Percentiles rank a stretch among this genome's conserved stretches.
phyloP scores from a whole-genome alignment of 1,140 invertebrate genomes.

The Globodera rostochiensis region DNA sequence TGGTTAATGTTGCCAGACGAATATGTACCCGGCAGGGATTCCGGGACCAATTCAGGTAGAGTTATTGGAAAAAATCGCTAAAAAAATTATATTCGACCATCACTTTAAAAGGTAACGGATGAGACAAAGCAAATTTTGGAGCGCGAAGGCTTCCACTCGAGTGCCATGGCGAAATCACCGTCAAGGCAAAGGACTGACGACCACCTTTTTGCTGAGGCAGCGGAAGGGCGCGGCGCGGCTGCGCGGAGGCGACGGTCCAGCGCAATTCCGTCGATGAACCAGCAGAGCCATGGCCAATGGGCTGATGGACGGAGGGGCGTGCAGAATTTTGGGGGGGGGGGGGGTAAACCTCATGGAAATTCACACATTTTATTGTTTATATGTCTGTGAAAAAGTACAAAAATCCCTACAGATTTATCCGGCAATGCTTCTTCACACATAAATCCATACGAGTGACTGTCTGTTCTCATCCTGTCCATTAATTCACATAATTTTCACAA shows the following conservation, averaged over 20 bases:
- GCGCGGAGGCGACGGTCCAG: not conserved
- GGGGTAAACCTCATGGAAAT: no score
- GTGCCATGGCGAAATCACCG: conserved; percentile 62
- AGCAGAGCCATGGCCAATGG: not conserved
- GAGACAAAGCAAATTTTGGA: conserved; percentile 61
- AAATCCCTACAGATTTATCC: no score
- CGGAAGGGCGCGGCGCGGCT: not conserved
- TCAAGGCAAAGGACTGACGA: conserved; percentile 61
- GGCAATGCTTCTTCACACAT: no score
- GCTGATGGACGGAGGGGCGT: not conserved
- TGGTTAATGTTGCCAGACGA: conserved; percentile 79
- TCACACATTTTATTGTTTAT: no score
- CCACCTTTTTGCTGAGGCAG: conserved; percentile 35
- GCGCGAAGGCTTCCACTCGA: conserved; percentile 62
- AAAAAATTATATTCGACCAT: conserved; percentile 16
- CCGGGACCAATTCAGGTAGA: conserved; percentile 53
- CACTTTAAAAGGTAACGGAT: conserved; percentile 74
- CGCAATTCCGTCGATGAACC: not conserved
- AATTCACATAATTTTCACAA: no score
- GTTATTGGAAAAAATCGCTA: not conserved
- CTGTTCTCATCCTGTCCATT: no score
- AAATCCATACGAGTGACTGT: no score
- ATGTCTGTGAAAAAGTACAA: no score
- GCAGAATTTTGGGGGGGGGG: not conserved
- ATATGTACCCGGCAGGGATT: conserved; percentile 55